Evolutionary conservation across 1,140 invertebrate genomes (phyloP).

Genomic region (Conus betulinus): DNA sequence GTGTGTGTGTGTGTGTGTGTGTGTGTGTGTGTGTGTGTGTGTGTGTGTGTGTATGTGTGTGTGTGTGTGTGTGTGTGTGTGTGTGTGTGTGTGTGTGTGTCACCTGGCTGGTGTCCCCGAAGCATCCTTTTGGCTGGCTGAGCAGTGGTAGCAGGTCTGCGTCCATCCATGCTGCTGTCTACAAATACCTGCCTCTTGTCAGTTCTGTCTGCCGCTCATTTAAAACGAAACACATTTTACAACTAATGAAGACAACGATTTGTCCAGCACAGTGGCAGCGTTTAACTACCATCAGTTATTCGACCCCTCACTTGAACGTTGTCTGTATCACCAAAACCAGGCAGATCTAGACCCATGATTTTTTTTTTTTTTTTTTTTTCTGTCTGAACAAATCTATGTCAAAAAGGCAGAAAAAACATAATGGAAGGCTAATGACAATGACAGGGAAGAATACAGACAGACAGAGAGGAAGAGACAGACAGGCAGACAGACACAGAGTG

Average conservation of each 20-base stretch:
- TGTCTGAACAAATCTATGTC: no score
- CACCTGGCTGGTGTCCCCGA: not conserved
- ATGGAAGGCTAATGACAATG: not conserved
- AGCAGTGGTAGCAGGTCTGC: not conserved
- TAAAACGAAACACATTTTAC: no score
- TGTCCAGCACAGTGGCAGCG: no score
- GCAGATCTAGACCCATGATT: no score
- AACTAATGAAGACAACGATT: no score
- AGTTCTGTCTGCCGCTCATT: no score
- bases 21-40: not conserved
- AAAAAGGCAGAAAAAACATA: not conserved
- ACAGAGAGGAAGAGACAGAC: not conserved
- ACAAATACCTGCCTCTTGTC: no score
- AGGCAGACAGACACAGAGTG: not conserved
- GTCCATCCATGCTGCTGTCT: not conserved
- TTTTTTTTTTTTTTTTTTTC: no score
- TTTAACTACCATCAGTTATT: no score
- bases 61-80: conserved; percentile 12
- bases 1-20: not conserved
- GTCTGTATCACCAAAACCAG: no score
- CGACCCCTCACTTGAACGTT: no score
- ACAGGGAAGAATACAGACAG: not conserved
- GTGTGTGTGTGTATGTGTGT: conserved; percentile 22
- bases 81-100: not conserved
- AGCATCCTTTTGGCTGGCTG: not conserved